Evolutionary conservation across 2,797 vertebrate genomes (phyloP), one percentile per base, ranked within the genome.

Genomic region (Distichodus sexfasciatus): DNA sequence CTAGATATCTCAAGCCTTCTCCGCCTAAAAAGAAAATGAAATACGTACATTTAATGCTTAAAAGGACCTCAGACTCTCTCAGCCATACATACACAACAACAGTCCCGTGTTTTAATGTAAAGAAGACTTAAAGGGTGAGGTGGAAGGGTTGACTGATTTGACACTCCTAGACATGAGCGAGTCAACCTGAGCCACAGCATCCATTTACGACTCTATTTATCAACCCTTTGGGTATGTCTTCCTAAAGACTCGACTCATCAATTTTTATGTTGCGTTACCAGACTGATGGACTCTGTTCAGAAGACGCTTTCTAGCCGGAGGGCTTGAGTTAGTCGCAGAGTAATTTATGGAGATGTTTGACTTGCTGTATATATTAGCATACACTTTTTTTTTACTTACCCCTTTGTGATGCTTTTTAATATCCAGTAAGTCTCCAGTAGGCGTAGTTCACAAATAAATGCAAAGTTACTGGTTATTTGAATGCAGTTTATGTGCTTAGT

Each of bases 191-290:
- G 50, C 63, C 58, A 44, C 54, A 53, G 48, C 58, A 43, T 28
- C 44, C 53, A 23, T 67, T 67, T 67, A 41, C 23, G 48, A 19
- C 28, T 21, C 63, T 62, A 62, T 77, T 74, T 62, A 66, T 77
- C 63, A 74, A 19, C 53, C 23, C 47, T 35, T 44, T 9, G 15
- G 36, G 40, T 51, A 47, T 46, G 29, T 47, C n/a, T 68, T 50
- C 21, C 66, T 33, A n/a, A 35, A 51, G 28, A 17, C 55, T 63
- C n/a, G 4, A 2, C 51, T 60, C 43, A 44, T 43, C 33, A 38
- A 40, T 58, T 47, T 74, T 74, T 44, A 40, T 26, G 33, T 31
- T 15, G 23, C 46, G 8, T 43, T 53, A 46, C 19, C 28, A 6
- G 29, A 7, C 15, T 38, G 3, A 38, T 12, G 28, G 43, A 26